Evolutionary conservation across 2,797 vertebrate species (phyloP).

Genomic region (Cuniculus paca): DNA sequence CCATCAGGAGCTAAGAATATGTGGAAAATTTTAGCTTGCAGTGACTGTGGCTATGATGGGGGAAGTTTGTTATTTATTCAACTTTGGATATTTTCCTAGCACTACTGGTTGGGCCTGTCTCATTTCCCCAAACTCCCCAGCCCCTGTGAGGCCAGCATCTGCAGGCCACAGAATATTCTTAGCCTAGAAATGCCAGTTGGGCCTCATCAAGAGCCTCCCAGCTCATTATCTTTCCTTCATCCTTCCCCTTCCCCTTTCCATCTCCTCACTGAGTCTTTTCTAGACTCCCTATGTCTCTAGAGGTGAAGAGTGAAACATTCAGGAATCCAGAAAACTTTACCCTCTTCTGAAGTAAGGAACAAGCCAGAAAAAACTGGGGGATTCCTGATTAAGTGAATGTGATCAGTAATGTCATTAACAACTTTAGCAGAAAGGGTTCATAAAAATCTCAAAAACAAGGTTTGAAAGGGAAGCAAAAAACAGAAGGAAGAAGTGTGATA

Average conservation of each 20-base stretch:
- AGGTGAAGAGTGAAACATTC: conserved; percentile 24
- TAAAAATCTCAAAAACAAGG: conserved; percentile 46
- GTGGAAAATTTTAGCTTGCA: conserved; percentile 76
- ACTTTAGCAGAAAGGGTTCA: not conserved
- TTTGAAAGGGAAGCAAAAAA: not conserved
- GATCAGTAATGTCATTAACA: conserved; percentile 43
- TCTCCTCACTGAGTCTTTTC: conserved; percentile 9
- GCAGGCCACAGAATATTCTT: conserved; percentile 73
- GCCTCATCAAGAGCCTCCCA: conserved; percentile 62
- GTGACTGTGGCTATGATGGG: conserved; percentile 52
- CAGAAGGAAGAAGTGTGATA: not conserved
- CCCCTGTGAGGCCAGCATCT: not conserved
- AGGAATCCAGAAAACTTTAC: conserved; percentile 60
- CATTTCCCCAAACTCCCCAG: not conserved
- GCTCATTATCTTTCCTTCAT: conserved; percentile 57
- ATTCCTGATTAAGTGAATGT: conserved; percentile 66
- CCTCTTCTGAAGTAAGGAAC: conserved; percentile 53
- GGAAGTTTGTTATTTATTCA: conserved; percentile 74
- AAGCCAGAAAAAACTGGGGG: conserved; percentile 4
- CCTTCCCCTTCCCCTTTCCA: not conserved
- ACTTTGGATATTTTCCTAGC: conserved; percentile 74
- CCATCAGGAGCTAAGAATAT: conserved; percentile 74
- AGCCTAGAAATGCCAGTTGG: conserved; percentile 67
- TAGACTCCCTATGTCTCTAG: conserved; percentile 31
- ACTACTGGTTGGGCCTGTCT: conserved; percentile 47